These are phyloP conservation scores for Dissostichus mawsoni DNA, from an alignment of 2,113 vertebrate species.

Conservation along the genomic window DNA sequence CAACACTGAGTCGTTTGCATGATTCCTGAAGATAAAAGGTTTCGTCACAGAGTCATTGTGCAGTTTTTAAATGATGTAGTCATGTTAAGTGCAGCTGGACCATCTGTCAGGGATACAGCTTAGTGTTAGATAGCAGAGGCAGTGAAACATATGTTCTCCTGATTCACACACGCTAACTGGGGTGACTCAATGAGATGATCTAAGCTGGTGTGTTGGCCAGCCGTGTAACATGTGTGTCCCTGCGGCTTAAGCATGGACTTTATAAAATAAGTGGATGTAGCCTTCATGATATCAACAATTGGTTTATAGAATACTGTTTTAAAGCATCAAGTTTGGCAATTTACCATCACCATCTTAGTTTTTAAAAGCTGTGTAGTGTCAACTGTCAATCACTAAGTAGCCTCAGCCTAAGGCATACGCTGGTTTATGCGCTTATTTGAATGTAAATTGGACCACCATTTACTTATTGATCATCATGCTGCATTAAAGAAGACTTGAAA, in stretches of 20 bases:
- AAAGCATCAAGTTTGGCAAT: too few relatives aligned
- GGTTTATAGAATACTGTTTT: too few relatives aligned
- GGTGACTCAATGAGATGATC: constrained; percentile 30
- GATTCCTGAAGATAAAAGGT: constrained; percentile 12
- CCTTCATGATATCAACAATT: too few relatives aligned
- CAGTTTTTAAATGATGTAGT: constrained; percentile 41
- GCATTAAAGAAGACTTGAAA: too few relatives aligned
- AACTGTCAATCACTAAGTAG: too few relatives aligned
- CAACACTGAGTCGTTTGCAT: not conserved
- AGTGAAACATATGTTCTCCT: constrained; percentile 44
- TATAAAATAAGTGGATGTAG: too few relatives aligned
- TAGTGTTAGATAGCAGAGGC: constrained; percentile 36
- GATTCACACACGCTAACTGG: constrained; percentile 34
- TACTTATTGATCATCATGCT: too few relatives aligned
- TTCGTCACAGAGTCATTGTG: constrained; percentile 8
- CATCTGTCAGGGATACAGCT: constrained; percentile 58
- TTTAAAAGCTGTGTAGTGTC: too few relatives aligned
- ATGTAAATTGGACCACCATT: too few relatives aligned
- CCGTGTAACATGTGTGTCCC: constrained; percentile 7
- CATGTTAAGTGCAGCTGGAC: constrained; percentile 46
- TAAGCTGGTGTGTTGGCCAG: constrained; percentile 18
- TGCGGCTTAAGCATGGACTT: not conserved
- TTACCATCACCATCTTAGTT: too few relatives aligned
- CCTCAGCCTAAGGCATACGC: too few relatives aligned
- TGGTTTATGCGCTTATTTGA: too few relatives aligned